Conservation (phyloP, 2,797 vertebrate genomes). For the Cetoscarus ocellatus region DNA sequence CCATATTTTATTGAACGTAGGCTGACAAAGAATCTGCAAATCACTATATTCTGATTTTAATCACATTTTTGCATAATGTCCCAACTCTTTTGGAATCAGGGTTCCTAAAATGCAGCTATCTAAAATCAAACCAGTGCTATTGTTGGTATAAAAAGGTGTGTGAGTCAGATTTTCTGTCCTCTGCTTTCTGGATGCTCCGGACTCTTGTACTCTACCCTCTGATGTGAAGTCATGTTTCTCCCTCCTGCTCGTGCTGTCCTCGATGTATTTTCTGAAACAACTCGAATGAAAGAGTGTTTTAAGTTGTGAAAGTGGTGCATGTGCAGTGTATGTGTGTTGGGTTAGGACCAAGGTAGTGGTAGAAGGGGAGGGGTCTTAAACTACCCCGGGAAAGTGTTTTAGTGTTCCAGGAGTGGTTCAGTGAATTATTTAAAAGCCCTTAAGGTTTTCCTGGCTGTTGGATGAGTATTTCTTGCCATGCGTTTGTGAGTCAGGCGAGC, state of each 20-base stretch:
- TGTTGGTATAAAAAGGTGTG: conserved; percentile 4
- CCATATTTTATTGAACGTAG: no score
- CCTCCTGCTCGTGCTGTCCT: conserved; percentile 32
- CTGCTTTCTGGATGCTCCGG: conserved; percentile 14
- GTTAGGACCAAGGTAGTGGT: conserved; percentile 9
- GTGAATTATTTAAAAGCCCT: conserved; percentile 80
- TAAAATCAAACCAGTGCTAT: conserved; percentile 20
- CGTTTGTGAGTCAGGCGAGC: conserved; percentile 15
- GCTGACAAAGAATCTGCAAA: no score
- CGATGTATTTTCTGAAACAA: conserved; percentile 54
- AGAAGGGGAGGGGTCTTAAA: conserved; percentile 23
- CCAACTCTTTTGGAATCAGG: conserved; percentile 1
- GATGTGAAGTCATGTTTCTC: conserved; percentile 39
- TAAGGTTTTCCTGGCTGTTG: conserved; percentile 54
- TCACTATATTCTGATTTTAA: no score
- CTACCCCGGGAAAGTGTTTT: conserved; percentile 67
- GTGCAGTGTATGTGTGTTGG: conserved; percentile 21
- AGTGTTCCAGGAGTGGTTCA: conserved; percentile 65
- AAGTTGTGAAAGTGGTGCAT: conserved; percentile 4
- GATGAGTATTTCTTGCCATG: conserved; percentile 47
- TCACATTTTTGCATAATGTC: background rate
- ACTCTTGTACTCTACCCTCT: conserved; percentile 16
- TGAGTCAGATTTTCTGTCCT: conserved; percentile 6
- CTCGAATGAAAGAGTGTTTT: conserved; percentile 39
- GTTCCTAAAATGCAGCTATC: conserved; percentile 30